Conservation (phyloP, 2,797 vertebrate genomes). For the Thunnus albacares region DNA sequence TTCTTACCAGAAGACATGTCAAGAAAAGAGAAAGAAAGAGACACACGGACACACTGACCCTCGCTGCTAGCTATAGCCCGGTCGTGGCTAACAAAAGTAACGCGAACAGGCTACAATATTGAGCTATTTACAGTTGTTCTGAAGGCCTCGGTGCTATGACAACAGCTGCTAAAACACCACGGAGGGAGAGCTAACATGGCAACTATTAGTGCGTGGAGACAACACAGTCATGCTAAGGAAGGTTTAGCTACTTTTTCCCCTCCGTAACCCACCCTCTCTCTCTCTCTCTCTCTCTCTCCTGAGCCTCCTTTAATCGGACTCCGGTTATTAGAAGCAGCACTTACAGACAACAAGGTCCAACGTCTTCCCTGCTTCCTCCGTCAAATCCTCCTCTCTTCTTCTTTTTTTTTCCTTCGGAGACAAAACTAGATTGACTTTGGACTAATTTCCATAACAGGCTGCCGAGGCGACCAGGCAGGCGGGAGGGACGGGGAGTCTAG, state of each 20-base stretch:
- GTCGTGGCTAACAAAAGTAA: slow-evolving; percentile 85
- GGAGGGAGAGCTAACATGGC: slow-evolving; percentile 75
- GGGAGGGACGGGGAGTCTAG: slow-evolving; percentile 86
- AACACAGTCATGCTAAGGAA: slow-evolving; percentile 81
- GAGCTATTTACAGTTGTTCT: slow-evolving; percentile 80
- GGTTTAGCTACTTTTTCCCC: slow-evolving; percentile 86
- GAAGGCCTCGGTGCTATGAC: slow-evolving; percentile 86
- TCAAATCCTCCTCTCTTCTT: slow-evolving; percentile 64
- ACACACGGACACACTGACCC: slow-evolving; percentile 79
- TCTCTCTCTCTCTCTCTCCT: slow-evolving; percentile 54
- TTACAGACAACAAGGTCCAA: slow-evolving; percentile 87
- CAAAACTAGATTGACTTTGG: slow-evolving; percentile 86
- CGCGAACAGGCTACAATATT: slow-evolving; percentile 71
- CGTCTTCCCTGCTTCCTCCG: slow-evolving; percentile 82
- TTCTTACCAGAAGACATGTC: slow-evolving; percentile 53
- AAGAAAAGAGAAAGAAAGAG: slow-evolving; percentile 28
- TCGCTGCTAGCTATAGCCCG: slow-evolving; percentile 84
- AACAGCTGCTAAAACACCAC: slow-evolving; percentile 80
- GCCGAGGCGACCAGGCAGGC: slow-evolving; percentile 82
- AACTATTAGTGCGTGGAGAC: slow-evolving; percentile 77
- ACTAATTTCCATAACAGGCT: slow-evolving; percentile 88
- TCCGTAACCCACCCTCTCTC: slow-evolving; percentile 78
- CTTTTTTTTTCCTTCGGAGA: slow-evolving; percentile 38
- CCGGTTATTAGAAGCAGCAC: slow-evolving; percentile 80
- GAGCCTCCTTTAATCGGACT: slow-evolving; percentile 84